phyloP scores from a whole-genome alignment of 1,140 invertebrate genomes.

The Listronotus oregonensis region DNA sequence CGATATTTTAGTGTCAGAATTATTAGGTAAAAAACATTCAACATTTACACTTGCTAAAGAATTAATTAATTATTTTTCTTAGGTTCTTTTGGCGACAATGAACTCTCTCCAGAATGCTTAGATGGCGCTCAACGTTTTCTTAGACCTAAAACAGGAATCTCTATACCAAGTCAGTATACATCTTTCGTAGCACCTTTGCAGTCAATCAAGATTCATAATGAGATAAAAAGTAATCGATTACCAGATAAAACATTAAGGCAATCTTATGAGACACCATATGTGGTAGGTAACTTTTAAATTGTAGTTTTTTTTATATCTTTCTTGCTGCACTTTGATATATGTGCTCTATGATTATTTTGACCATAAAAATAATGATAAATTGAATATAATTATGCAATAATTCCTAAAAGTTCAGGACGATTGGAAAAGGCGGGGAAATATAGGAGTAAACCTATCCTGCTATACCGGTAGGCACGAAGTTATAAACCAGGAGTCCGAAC shows the following conservation, averaged over 20 bases:
- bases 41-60: background rate
- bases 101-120: slow-evolving; percentile 97
- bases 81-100: slow-evolving; percentile 98
- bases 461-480: no score
- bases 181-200: slow-evolving; percentile 90
- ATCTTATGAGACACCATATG: slow-evolving; percentile 83
- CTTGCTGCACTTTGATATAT: no score
- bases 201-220: slow-evolving; percentile 76
- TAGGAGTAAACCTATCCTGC: no score
- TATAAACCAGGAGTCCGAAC: no score
- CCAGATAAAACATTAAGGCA: slow-evolving; percentile 49
- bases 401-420: no score
- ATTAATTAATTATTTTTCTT: background rate
- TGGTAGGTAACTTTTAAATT: no score
- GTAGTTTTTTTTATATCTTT: no score
- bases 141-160: slow-evolving; percentile 84
- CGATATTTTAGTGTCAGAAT: slow-evolving; percentile 95
- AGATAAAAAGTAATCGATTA: slow-evolving; percentile 60
- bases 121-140: slow-evolving; percentile 91
- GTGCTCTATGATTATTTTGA: no score
- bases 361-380: no score
- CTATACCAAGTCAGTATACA: slow-evolving; percentile 89
- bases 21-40: slow-evolving; percentile 65
- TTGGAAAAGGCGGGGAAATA: no score
- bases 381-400: no score